Evolutionary conservation across 2,113 vertebrate genomes (phyloP).

Genomic region (Lichenostomus cassidix): DNA sequence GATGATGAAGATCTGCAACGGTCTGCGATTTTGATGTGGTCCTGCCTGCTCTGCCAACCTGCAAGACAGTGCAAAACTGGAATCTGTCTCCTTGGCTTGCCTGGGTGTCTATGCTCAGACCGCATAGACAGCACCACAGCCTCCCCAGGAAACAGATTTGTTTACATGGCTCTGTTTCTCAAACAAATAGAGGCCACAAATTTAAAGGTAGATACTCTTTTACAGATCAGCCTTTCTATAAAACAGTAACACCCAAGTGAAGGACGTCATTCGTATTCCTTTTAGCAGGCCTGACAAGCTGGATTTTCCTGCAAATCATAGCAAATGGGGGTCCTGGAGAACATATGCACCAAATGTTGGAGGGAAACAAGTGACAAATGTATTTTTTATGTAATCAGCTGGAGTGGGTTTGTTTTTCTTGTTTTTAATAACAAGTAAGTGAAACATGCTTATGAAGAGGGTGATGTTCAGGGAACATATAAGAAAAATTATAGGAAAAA

Average conservation of each 20-base stretch:
- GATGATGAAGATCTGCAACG: background rate
- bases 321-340: background rate
- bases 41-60: background rate
- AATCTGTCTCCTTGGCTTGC: background rate
- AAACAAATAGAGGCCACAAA: background rate
- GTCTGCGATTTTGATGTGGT: conserved; percentile 7
- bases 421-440: conserved; percentile 13
- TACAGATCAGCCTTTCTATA: background rate
- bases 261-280: background rate
- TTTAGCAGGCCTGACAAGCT: conserved; percentile 21
- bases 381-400: background rate
- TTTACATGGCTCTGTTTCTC: background rate
- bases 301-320: conserved; percentile 17
- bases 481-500: background rate
- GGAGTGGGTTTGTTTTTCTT: background rate
- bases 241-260: background rate
- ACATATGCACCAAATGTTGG: background rate
- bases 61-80: background rate
- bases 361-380: conserved; percentile 1
- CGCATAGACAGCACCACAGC: background rate
- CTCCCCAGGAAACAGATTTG: background rate
- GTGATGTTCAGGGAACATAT: background rate
- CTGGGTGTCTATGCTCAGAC: background rate
- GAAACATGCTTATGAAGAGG: background rate
- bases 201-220: conserved; percentile 4